Conservation (phyloP, 2,113 vertebrate genomes). For the Brachirus orientalis region DNA sequence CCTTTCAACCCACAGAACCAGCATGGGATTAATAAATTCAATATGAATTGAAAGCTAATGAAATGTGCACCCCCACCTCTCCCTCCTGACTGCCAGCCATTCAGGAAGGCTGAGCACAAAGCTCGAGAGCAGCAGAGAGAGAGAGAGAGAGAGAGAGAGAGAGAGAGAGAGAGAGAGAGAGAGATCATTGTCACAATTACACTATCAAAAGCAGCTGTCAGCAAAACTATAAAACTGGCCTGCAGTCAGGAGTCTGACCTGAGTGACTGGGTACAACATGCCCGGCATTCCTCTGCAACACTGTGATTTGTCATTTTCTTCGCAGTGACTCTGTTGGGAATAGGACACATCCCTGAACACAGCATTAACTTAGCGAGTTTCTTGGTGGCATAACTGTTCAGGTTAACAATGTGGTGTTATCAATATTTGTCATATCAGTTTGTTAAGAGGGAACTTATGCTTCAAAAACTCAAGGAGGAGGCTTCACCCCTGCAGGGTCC, state of each 20-base stretch:
- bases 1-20: constrained; percentile 70
- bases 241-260: constrained; percentile 68
- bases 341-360: constrained; percentile 16
- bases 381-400: constrained; percentile 7
- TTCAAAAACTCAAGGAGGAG: not conserved
- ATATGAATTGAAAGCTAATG: constrained; percentile 81
- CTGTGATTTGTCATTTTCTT: constrained; percentile 64
- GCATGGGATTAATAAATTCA: constrained; percentile 82
- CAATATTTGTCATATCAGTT: not conserved
- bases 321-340: constrained; percentile 42
- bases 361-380: not conserved
- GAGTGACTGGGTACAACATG: constrained; percentile 66
- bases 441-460: not conserved
- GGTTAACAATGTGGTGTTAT: not conserved
- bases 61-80: constrained; percentile 66
- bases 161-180: constrained; percentile 59
- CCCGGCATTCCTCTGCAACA: constrained; percentile 69
- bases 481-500: not conserved
- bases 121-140: constrained; percentile 45
- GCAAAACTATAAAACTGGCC: constrained; percentile 62
- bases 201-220: constrained; percentile 71
- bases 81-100: constrained; percentile 56
- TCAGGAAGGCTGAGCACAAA: constrained; percentile 53
- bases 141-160: constrained; percentile 48
- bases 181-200: constrained; percentile 75